Percentiles rank a stretch among this genome's conserved stretches.
Evolutionary conservation across 2,888 invertebrate genomes (phyloP).

Genomic region (Balanococcus diminutus): DNA sequence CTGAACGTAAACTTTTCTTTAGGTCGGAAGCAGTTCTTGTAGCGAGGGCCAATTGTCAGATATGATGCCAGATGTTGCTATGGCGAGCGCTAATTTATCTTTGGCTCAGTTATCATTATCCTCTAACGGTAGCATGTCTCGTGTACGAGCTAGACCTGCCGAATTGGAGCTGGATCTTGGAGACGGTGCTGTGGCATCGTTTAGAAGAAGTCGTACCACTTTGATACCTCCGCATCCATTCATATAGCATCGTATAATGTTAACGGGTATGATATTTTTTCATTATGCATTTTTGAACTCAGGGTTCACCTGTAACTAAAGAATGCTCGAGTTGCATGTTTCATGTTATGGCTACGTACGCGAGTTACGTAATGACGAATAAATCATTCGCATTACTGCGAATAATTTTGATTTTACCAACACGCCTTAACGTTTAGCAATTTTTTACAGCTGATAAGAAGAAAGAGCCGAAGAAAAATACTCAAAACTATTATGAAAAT

Average conservation of each 20-base stretch:
- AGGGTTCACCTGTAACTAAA: too few relatives aligned
- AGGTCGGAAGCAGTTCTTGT: constrained; percentile 58
- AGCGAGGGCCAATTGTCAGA: constrained; percentile 77
- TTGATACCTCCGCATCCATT: constrained; percentile 53
- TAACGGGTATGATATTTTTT: background rate
- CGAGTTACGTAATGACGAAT: background rate
- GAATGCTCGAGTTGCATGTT: background rate
- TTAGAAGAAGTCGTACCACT: constrained; percentile 55
- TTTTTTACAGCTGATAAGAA: constrained; percentile 20
- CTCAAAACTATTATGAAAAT: constrained; percentile 29
- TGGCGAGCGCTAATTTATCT: constrained; percentile 76
- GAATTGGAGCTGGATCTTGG: constrained; percentile 83
- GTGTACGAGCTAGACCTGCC: constrained; percentile 63
- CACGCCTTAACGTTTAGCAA: background rate
- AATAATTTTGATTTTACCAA: background rate
- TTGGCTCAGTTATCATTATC: constrained; percentile 58
- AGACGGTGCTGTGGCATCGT: constrained; percentile 73
- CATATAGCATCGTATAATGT: constrained; percentile 50
- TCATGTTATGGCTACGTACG: too few relatives aligned
- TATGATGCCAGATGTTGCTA: constrained; percentile 90
- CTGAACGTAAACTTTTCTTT: background rate
- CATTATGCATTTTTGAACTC: background rate
- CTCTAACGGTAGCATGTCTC: constrained; percentile 62
- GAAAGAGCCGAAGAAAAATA: constrained; percentile 25
- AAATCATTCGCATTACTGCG: background rate